Base-by-base conservation (phyloP, 1,140 invertebrate species). In the Zaprionus africanus region DNA sequence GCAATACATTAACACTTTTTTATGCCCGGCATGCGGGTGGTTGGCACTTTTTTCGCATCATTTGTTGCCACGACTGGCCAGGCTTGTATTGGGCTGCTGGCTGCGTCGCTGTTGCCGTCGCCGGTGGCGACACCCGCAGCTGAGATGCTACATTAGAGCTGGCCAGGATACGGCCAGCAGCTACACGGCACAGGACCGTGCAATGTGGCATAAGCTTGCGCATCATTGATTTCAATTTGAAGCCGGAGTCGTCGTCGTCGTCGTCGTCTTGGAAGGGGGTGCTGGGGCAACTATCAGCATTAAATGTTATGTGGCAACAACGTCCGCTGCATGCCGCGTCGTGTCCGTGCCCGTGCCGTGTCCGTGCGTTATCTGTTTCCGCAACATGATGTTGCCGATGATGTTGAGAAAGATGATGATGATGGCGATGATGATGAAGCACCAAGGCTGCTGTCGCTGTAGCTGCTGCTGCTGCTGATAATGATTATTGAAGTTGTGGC, bases 141-240 rank as follows among this genome's bases (percentile, higher is more conserved):
- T 82, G 70, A 71, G 73, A 79, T 76, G 84, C 78, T 73, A 87
- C 83, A 87, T 87, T 87, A 87, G 83, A 87, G 83, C 76, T 41
- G 69, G 36, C 74, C 24, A 17, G 31, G 46, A 46, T 2, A 22
- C 22, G 22, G 22, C 22, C 22, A 22, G 22, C 19, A 62, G 19
- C 41, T 43, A 51, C 46, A 19, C 46, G 46, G 41, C 38, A 65
- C 38, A 65, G 78, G 59, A 54, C 41, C 59, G 70, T 17, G 81
- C 70, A 79, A 74, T 77, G 81, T 79, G 74, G 70, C 81, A 84
- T 74, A 81, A 90, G 76, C 85, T 81, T 60, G 85, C 85, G 85
- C 85, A 82, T 85, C 85, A 90, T 90, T 90, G 85, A 90, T 85
- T 90, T 90, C 85, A 90, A 90, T 90, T 90, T 90, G 79, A 90